phyloP scores from a whole-genome alignment of 2,888 invertebrate species.

The Tipula lateralis region DNA sequence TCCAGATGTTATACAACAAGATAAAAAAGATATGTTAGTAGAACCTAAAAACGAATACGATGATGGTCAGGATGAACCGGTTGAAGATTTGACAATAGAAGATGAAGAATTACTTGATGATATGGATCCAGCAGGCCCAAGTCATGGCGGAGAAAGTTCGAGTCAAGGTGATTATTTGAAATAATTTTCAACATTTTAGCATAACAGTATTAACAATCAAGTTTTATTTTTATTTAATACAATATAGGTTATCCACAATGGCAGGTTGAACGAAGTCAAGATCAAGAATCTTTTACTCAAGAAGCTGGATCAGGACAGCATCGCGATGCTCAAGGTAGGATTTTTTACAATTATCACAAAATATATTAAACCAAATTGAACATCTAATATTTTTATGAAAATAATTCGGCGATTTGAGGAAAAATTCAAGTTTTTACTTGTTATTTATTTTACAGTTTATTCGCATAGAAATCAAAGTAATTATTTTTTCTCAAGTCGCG shows the following conservation, averaged over 20 bases:
- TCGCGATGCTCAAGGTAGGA: constrained; percentile 89
- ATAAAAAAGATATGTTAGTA: constrained; percentile 46
- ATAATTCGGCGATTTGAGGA: neutral
- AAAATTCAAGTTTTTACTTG: neutral
- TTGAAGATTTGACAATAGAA: constrained; percentile 79
- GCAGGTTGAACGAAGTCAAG: constrained; percentile 81
- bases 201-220: neutral
- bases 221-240: neutral
- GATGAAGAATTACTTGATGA: constrained; percentile 73
- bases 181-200: neutral
- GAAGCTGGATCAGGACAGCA: constrained; percentile 64
- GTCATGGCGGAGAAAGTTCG: constrained; percentile 62
- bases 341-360: constrained; percentile 28
- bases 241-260: constrained; percentile 72
- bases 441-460: neutral
- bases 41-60: constrained; percentile 73
- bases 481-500: constrained; percentile 11
- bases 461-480: neutral
- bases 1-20: constrained; percentile 31
- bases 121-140: constrained; percentile 67
- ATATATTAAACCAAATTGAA: neutral
- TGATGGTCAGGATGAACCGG: constrained; percentile 65
- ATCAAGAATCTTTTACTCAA: constrained; percentile 73
- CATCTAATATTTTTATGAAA: neutral
- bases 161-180: constrained; percentile 57